These are phyloP conservation scores for Hylyphantes graminicola DNA, from an alignment of 1,140 invertebrate genomes.

Conservation along the genomic window DNA sequence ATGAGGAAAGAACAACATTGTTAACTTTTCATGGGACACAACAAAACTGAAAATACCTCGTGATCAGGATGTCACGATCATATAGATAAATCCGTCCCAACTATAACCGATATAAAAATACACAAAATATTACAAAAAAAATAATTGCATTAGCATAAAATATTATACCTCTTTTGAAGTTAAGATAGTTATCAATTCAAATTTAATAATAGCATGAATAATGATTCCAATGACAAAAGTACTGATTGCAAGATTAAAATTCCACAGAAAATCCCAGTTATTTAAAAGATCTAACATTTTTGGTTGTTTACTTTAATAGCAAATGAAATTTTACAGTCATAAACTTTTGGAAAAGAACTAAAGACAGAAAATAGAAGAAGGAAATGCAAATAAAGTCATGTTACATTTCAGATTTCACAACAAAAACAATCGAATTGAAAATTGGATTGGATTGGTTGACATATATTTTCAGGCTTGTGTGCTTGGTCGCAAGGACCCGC, in stretches of 20 bases:
- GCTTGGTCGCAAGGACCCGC: too few relatives aligned
- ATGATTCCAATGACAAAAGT: conserved; percentile 14
- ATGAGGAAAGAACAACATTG: too few relatives aligned
- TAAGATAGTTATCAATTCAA: conserved; percentile 9
- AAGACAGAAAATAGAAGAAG: too few relatives aligned
- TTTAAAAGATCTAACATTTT: neutral
- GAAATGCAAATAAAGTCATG: too few relatives aligned
- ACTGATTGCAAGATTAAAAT: conserved; percentile 6
- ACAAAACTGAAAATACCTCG: too few relatives aligned
- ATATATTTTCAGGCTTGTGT: too few relatives aligned
- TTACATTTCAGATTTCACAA: neutral
- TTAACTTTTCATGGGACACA: too few relatives aligned
- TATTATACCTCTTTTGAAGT: conserved; percentile 10
- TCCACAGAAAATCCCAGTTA: neutral
- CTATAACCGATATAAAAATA: too few relatives aligned
- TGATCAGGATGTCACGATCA: too few relatives aligned
- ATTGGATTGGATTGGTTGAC: too few relatives aligned
- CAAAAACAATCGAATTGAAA: neutral
- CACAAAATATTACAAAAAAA: neutral
- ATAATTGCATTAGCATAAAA: neutral
- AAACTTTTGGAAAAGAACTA: too few relatives aligned
- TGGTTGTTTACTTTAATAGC: neutral
- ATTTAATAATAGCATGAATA: conserved; percentile 18
- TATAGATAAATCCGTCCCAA: too few relatives aligned
- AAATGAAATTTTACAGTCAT: conserved; percentile 4